Base-by-base conservation (phyloP, 1,140 invertebrate species). In the Venturia canescens region DNA sequence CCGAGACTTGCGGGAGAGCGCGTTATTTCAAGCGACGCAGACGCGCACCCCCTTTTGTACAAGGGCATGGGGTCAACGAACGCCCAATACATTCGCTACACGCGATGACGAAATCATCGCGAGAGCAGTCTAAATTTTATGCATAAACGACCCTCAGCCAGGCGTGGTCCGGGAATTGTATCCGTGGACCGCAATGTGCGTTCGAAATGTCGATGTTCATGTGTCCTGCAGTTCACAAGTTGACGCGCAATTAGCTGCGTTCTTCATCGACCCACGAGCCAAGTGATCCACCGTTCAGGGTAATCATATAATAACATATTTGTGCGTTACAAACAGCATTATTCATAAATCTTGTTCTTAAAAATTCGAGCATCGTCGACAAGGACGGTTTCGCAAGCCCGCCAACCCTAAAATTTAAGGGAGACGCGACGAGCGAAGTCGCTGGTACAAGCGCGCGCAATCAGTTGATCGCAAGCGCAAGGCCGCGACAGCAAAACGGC, bases 181-280 rank as follows among this genome's bases (percentile, higher is more conserved):
- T 92, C 89, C 91, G 85, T 90, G 90, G 92, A 92, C 91, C 90
- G 94, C 94, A 93, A 95, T 95, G 92, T 95, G 95, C 95, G 94
- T 96, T 96, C 95, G 93, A 96, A 94, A 93, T 93, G 93, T 95
- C 94, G 94, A 95, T 95, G 94, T 94, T 96, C 94, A 94, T 94
- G 93, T 94, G 94, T 95, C 93, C 94, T 96, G 95, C 95, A 96
- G 94, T 96, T 96, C 94, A 95, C 94, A 95, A 93, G 93, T 93
- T 92, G 92, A 94, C 93, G 93, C 95, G 94, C 95, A 95, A 92
- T 94, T 96, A 93, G 94, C 95, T 95, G 94, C 95, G 94, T 95
- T 96, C 94, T 96, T 96, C 95, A 96, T 96, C 95, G 95, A 95
- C 92, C 91, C 94, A 93, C 93, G 94, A 95, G 93, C 94, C 94